Percentiles rank a stretch among this genome's conserved stretches.
phyloP scores from a whole-genome alignment of 2,797 vertebrate genomes.

The Rhinophrynus dorsalis region DNA sequence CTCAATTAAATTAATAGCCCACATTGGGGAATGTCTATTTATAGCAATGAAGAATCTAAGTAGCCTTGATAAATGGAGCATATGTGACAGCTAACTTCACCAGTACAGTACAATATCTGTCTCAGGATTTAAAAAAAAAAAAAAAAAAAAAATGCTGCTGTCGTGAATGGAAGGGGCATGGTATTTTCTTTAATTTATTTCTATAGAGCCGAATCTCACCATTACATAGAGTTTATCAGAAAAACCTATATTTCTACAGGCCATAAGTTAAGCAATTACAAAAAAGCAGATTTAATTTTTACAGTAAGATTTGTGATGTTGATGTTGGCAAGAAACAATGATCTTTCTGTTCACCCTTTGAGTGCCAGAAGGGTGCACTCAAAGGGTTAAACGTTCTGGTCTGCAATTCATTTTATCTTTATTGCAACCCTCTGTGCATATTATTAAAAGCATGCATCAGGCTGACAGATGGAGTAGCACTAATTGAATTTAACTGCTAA shows the following conservation, averaged over 20 bases:
- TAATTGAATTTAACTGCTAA: conserved; percentile 32
- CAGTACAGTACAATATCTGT: conserved; percentile 24
- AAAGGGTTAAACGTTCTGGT: background rate
- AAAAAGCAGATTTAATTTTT: background rate
- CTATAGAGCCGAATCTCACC: background rate
- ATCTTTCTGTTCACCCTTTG: background rate
- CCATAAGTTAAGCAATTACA: background rate
- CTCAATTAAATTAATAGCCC: conserved; percentile 49
- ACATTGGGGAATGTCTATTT: conserved; percentile 45
- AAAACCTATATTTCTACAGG: background rate
- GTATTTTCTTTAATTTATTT: background rate
- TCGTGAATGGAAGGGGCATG: background rate
- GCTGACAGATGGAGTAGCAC: conserved; percentile 24
- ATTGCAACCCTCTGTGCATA: background rate
- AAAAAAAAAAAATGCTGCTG: conserved; percentile 25
- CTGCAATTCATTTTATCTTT: background rate
- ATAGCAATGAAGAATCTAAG: conserved; percentile 40
- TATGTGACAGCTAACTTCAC: conserved; percentile 39
- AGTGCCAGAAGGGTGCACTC: too few relatives aligned
- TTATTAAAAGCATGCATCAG: conserved; percentile 10
- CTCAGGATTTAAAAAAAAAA: conserved; percentile 11
- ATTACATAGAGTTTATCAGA: background rate
- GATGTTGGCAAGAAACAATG: background rate
- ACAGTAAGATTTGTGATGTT: too few relatives aligned
- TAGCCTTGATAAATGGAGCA: conserved; percentile 41